Percentiles rank a stretch among this genome's conserved stretches.
These are phyloP conservation scores for Aplysina aerophoba DNA, from an alignment of 37 sponge, comb jelly and placozoan genomes.

Conservation along the genomic window DNA sequence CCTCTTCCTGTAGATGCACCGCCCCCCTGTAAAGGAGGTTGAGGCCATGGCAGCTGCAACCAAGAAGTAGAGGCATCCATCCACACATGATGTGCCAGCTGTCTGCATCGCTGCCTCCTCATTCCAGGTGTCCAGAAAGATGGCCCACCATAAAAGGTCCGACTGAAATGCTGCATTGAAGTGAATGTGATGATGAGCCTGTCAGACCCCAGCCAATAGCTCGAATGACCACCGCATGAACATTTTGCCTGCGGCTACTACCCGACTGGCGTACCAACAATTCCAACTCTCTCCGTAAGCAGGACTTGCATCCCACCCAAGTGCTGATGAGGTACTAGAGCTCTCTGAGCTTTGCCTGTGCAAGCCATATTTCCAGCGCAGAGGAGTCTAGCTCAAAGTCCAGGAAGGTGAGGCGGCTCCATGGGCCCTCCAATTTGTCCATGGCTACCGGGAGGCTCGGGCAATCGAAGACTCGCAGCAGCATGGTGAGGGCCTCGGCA, in stretches of 20 bases:
- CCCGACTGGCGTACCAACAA: conserved; percentile 19
- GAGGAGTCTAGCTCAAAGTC: conserved; percentile 12
- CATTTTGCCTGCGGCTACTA: neutral
- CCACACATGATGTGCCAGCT: neutral
- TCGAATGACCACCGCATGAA: conserved; percentile 27
- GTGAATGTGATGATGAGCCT: neutral
- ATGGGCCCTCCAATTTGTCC: conserved; percentile 21
- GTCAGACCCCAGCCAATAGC: neutral
- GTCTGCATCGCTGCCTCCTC: neutral
- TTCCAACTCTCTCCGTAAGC: conserved; percentile 24
- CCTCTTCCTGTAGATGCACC: neutral
- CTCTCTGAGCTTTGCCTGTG: neutral
- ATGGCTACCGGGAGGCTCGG: conserved; percentile 28
- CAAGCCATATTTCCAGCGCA: neutral
- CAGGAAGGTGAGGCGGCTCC: neutral
- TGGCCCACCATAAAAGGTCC: conserved; percentile 2
- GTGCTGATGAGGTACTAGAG: neutral
- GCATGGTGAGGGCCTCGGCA: conserved; percentile 5
- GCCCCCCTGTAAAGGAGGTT: neutral
- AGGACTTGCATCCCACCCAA: neutral
- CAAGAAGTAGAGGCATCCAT: conserved; percentile 7
- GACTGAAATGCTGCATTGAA: neutral
- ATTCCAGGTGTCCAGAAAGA: neutral
- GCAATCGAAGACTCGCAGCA: conserved; percentile 1
- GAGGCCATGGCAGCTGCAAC: neutral